Evolutionary conservation across 2,797 vertebrate species (phyloP).

Genomic region (Rhabdophis nuchalis): DNA sequence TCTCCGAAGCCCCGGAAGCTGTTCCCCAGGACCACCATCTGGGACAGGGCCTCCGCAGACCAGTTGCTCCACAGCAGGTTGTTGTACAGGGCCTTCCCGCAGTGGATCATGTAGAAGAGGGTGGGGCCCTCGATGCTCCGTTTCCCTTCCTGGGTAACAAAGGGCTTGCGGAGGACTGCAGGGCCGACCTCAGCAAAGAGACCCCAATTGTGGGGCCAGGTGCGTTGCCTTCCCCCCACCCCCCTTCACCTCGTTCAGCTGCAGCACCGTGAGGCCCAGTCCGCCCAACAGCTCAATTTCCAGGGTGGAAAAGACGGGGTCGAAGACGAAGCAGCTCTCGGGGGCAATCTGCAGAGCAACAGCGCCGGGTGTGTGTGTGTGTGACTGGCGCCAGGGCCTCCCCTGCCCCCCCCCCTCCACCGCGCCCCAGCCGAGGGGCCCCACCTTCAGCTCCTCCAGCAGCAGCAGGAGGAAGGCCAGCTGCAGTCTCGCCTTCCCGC

Average conservation of each 20-base stretch:
- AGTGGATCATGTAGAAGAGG: constrained; percentile 94
- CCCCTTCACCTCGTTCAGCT: constrained; percentile 83
- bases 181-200: neutral
- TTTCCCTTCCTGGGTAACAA: constrained; percentile 83
- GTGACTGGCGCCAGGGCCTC: neutral
- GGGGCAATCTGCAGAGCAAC: constrained; percentile 74
- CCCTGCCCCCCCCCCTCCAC: rapidly evolving
- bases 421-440: rapidly evolving
- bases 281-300: constrained; percentile 72
- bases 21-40: constrained; percentile 84
- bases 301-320: constrained; percentile 79
- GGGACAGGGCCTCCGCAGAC: constrained; percentile 72
- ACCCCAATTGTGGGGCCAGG: neutral
- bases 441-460: constrained; percentile 80
- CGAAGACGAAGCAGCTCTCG: constrained; percentile 77
- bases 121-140: constrained; percentile 51
- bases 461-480: constrained; percentile 86
- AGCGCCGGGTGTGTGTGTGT: rapidly evolving
- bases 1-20: constrained; percentile 84
- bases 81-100: constrained; percentile 95
- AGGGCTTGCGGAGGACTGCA: neutral
- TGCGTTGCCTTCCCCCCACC: neutral
- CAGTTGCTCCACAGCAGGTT: constrained; percentile 96
- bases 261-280: constrained; percentile 80
- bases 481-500: constrained; percentile 78